Evolutionary conservation across 2,113 vertebrate species (phyloP), one percentile per base, ranked within the genome.

Genomic region (Anolis carolinensis): DNA sequence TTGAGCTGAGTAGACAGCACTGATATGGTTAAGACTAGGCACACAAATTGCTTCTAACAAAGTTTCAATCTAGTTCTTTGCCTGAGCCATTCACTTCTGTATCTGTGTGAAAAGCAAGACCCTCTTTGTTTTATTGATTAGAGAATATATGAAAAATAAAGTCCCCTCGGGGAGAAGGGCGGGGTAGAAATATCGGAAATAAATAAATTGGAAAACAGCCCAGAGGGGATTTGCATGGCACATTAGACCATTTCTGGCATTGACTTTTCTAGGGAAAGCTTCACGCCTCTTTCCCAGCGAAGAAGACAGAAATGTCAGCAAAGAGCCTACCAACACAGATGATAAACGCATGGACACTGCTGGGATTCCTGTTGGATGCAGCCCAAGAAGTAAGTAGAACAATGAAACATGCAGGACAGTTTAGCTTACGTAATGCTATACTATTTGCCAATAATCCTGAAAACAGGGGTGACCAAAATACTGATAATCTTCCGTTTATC

Each of bases 221-320:
- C 39, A 8, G 10, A 9, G 0, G 23, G n/a, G 8, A 6, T 36
- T 84, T 76, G n/a, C 8, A 7, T 70, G 44, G 11, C 30, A 30
- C 36, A 20, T 21, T 52, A 34, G 72, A 78, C 32, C 74, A 25
- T n/a, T 65, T 62, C 48, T 65, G 70, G 39, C 39, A 34, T 80
- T 81, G 65, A 50, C 13, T 70, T 86, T 86, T 73, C 30, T 81
- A 86, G 85, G 85, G 20, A 48, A 81, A 74, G 52, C 63, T 73
- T 67, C 78, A 50, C 48, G 36, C 21, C 78, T 14, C 23, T 62
- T 73, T 14, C 55, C 59, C 48, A 25, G 39, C 32, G 70, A 86
- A 81, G 85, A 44, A 74, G 65, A 80, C 77, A 62, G 36, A 34
- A 39, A 34, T 65, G 70, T 74, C 78, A 36, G 4, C 1, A 2